phyloP scores from a whole-genome alignment of 2,888 invertebrate species.

The Ornithoptera priamus region DNA sequence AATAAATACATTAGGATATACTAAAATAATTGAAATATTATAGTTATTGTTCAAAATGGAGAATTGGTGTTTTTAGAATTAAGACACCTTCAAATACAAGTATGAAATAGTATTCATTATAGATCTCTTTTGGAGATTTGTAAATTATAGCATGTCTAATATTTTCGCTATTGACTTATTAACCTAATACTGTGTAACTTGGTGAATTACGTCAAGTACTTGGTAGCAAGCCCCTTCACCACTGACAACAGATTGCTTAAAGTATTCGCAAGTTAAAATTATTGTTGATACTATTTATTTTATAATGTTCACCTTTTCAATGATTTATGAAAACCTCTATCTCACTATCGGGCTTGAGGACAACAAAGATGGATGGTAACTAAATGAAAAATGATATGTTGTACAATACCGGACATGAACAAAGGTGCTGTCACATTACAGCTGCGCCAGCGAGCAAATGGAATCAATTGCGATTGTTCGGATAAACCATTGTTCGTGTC shows the following conservation, averaged over 20 bases:
- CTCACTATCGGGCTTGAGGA: not conserved
- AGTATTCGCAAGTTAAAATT: not conserved
- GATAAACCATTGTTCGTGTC: slow-evolving; percentile 23
- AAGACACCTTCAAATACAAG: no score
- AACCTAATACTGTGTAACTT: not conserved
- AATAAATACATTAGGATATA: no score
- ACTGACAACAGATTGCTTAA: not conserved
- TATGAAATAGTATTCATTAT: not conserved
- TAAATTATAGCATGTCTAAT: not conserved
- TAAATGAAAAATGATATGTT: slow-evolving; percentile 1
- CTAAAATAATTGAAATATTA: no score
- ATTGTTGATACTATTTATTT: not conserved
- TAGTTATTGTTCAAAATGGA: no score
- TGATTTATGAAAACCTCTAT: not conserved
- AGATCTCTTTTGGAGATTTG: not conserved
- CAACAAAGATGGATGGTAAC: not conserved
- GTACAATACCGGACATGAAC: slow-evolving; percentile 23
- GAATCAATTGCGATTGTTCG: slow-evolving; percentile 28
- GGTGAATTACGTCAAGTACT: slow-evolving; percentile 1
- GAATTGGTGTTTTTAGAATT: no score
- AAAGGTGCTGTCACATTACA: slow-evolving; percentile 18
- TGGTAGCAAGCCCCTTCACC: not conserved
- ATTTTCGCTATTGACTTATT: not conserved
- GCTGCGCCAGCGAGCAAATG: slow-evolving; percentile 25
- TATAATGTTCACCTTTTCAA: not conserved